Evolutionary conservation across 2,113 vertebrate genomes (phyloP).

Genomic region (Neolamprologus sp.): DNA sequence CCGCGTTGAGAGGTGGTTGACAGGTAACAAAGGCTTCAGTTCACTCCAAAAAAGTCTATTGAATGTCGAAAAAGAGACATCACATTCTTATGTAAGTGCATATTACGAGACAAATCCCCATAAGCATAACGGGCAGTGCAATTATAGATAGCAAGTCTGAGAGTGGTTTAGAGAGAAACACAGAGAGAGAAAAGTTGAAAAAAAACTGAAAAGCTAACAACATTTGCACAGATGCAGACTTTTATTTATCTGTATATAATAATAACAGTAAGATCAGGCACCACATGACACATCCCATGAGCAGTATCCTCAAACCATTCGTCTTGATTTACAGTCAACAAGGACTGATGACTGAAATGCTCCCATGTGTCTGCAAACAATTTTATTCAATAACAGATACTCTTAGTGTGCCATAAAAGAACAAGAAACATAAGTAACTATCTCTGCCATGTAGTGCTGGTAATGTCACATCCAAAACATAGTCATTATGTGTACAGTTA

Average conservation of each 20-base stretch:
- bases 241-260: conserved; percentile 52
- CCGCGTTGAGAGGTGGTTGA: conserved; percentile 38
- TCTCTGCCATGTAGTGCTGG: neutral
- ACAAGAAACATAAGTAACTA: neutral
- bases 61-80: conserved; percentile 14
- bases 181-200: neutral
- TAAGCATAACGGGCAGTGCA: neutral
- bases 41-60: conserved; percentile 25
- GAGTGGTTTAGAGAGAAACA: neutral
- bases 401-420: neutral
- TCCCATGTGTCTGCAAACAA: conserved; percentile 29
- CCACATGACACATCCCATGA: neutral
- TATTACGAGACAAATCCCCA: neutral
- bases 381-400: conserved; percentile 22
- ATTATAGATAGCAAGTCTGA: neutral
- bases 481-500: neutral
- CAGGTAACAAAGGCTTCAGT: conserved; percentile 39
- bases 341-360: neutral
- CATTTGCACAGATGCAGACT: neutral
- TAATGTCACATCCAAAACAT: neutral
- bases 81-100: conserved; percentile 15
- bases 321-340: conserved; percentile 62
- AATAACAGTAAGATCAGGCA: conserved; percentile 29
- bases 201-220: neutral
- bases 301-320: neutral